Base-by-base conservation (phyloP, 2,888 invertebrate genomes). In the Blastobasis lacticolella region DNA sequence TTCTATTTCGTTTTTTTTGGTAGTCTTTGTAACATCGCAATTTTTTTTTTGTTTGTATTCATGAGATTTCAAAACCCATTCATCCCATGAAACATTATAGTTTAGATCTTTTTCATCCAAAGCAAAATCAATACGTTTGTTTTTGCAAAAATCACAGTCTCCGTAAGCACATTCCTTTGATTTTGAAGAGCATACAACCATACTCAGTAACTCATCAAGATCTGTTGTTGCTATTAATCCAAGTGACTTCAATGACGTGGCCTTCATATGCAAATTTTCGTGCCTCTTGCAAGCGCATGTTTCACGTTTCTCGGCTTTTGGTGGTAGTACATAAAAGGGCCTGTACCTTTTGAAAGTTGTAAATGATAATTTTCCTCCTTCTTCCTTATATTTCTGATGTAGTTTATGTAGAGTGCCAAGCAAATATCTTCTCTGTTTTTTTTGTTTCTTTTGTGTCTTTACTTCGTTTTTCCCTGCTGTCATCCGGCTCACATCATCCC, bases 401-500 rank as follows among this genome's bases (percentile, higher is more conserved):
- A 60, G 46, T 37, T 49, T 49, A 42, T 48, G 52, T 45, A 56
- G 47, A 7, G 44, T 54, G n/a, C 50, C 47, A 37, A 54, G 42
- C 43, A 49, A 43, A 44, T 54, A 56, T 49, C 52, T 53, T 37
- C 44, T 49, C 53, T 50, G 48, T 10, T 37, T 10, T 45, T 46
- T 52, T 6, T 45, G 38, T 50, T 53, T 58, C 45, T 55, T 54
- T n/a, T 36, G 50, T 10, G 56, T 56, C 41, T 45, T 54, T 10
- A 48, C 52, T 47, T 59, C 59, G 38, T 55, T 59, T 49, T 59
- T 59, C 5, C 59, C 60, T 6, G 58, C 58, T 42, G 57, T 55
- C 9, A 53, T 49, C 5, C 57, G 53, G 38, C 49, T 58, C 6
- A 52, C 51, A 48, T 57, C 58, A 48, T 58, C 56, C 50, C 48